Percentiles rank a stretch among this genome's conserved stretches.
phyloP scores from a whole-genome alignment of 2,888 invertebrate genomes.

The Onchidella celtica region DNA sequence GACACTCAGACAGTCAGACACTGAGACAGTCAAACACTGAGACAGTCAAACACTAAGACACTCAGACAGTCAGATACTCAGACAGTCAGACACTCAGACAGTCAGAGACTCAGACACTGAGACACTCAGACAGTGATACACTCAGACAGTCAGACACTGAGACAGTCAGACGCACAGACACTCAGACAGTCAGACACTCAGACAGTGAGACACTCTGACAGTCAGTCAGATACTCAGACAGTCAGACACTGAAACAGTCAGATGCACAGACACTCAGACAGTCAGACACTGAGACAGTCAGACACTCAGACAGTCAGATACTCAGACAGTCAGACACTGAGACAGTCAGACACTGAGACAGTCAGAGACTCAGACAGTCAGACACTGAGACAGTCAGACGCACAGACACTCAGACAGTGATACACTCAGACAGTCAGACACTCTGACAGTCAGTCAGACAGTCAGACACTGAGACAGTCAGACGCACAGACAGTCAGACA shows the following conservation, averaged over 20 bases:
- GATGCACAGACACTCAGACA: too few relatives aligned
- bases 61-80: too few relatives aligned
- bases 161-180: too few relatives aligned
- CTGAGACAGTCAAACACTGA: too few relatives aligned
- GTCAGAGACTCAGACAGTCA: slow-evolving; percentile 15
- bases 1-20: too few relatives aligned
- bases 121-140: too few relatives aligned
- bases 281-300: slow-evolving; percentile 15
- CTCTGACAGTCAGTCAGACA: slow-evolving; percentile 9
- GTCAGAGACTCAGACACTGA: too few relatives aligned
- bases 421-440: background rate
- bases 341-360: slow-evolving; percentile 6
- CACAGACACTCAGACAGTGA: slow-evolving; percentile 13
- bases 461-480: slow-evolving; percentile 7
- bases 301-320: slow-evolving; percentile 31
- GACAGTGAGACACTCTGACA: background rate
- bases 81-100: too few relatives aligned
- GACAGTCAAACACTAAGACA: too few relatives aligned
- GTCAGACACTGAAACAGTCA: too few relatives aligned
- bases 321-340: slow-evolving; percentile 6
- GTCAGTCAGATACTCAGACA: slow-evolving; percentile 12
- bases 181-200: slow-evolving; percentile 13
- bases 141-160: too few relatives aligned
- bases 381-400: slow-evolving; percentile 25
- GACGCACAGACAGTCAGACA: slow-evolving; percentile 22